Evolutionary conservation across 2,797 vertebrate genomes (phyloP), one percentile per base, ranked within the genome.

Genomic region (Hydrolagus colliei): DNA sequence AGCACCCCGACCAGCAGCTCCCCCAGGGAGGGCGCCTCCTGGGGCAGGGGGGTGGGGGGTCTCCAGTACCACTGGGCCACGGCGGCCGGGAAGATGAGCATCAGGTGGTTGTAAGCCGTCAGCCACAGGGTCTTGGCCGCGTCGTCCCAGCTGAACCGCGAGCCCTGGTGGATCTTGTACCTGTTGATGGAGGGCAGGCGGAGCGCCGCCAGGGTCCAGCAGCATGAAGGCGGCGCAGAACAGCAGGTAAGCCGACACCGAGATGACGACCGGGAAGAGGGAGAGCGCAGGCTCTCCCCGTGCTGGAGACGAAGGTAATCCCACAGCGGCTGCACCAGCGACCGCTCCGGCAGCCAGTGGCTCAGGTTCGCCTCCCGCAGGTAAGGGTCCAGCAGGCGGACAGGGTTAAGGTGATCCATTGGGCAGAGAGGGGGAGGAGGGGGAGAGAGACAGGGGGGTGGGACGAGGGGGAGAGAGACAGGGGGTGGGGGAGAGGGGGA

Each of bases 1-100:
- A 94, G 89, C 22, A 89, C 89, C 0, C 91, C 90, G 0, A 89
- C 73, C 52, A 92, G 88, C 0, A 93, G 22, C 87, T 93, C 87
- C n/a, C 71, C 88, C 0, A 93, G 67, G 0, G 89, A 88, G 0
- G 93, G 93, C 76, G 92, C 93, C 0, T 88, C 78, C 11, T 77
- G 78, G 1, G 91, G 93, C 75, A 94, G 0, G 35, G 14, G 18
- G 90, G 90, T 4, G 63, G 8, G 10, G 92, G 94, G 93, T 32
- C 94, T 89, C 93, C 94, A 95, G 86, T 95, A 88, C 94, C 94
- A 95, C 90, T 95, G 95, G 2, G 92, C 93, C 4, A 94, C 90
- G 0, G 94, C 91, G 0, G 94, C 92, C 0, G 95, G 95, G 14
- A 95, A 93, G 87, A 95, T 92, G 89, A 94, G 95, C 5, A 95